phyloP scores from a whole-genome alignment of 1,140 invertebrate genomes.

The Drosophila rhopaloa region DNA sequence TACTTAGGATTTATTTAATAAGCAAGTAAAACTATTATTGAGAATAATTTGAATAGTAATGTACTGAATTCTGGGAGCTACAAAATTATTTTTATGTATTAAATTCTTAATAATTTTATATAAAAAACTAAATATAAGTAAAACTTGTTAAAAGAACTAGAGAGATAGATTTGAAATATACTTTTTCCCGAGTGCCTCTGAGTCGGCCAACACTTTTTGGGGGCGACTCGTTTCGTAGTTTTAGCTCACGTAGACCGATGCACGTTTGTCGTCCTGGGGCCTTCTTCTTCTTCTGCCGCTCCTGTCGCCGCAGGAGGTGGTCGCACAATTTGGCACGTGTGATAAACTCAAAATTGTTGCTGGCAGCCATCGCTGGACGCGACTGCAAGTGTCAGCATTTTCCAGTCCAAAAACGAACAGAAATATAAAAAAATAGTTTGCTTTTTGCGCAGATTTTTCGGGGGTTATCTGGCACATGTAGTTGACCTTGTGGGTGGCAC shows the following conservation, averaged over 20 bases:
- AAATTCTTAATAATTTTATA: no score
- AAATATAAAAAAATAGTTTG: conserved; percentile 38
- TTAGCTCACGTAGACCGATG: conserved; percentile 64
- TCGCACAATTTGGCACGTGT: conserved; percentile 79
- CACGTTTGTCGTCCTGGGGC: conserved; percentile 50
- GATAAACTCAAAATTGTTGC: conserved; percentile 81
- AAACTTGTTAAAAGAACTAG: no score
- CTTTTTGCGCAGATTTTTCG: conserved; percentile 50
- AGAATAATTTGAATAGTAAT: no score
- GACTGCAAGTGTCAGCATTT: conserved; percentile 56
- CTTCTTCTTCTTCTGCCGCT: conserved; percentile 3
- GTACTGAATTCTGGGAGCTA: no score
- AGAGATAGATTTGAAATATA: no score
- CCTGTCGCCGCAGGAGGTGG: conserved; percentile 66
- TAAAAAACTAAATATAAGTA: neutral
- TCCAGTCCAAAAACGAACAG: conserved; percentile 16
- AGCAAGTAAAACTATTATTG: no score
- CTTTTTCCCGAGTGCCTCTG: conserved; percentile 9
- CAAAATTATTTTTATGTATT: no score
- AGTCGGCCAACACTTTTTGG: conserved; percentile 7
- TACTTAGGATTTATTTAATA: no score
- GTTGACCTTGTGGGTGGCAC: conserved; percentile 60
- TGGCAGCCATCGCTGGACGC: conserved; percentile 59
- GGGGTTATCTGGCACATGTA: conserved; percentile 74
- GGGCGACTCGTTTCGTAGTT: conserved; percentile 37